Conservation (phyloP, 1,140 invertebrate genomes). For the Zaprionus gabonicus region DNA sequence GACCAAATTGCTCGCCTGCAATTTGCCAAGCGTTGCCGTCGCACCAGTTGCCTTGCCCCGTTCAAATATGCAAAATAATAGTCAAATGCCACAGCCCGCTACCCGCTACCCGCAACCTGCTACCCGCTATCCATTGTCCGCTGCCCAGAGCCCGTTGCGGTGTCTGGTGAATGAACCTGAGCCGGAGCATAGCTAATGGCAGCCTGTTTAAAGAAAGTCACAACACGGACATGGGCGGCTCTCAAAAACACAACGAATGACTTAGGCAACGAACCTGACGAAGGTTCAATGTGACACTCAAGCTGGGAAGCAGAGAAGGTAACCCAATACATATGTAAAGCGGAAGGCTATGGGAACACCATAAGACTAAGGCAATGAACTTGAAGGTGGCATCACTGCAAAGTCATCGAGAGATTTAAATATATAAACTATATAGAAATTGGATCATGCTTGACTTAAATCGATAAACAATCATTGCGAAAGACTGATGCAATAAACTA, state of each 20-base stretch:
- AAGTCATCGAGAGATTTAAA: no score
- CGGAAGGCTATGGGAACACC: not conserved
- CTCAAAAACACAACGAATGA: slow-evolving; percentile 14
- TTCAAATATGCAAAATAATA: slow-evolving; percentile 67
- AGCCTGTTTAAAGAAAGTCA: slow-evolving; percentile 51
- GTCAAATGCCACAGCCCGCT: not conserved
- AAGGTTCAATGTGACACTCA: slow-evolving; percentile 34
- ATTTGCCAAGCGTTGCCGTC: slow-evolving; percentile 53
- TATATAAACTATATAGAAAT: no score
- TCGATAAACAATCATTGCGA: no score
- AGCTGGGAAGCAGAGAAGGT: not conserved
- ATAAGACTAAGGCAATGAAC: not conserved
- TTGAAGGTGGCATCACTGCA: no score
- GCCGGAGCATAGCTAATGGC: slow-evolving; percentile 27
- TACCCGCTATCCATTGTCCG: not conserved
- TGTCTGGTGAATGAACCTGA: slow-evolving; percentile 69
- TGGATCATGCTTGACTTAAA: no score
- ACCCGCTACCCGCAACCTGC: no score
- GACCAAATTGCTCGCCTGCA: slow-evolving; percentile 54
- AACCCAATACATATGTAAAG: not conserved
- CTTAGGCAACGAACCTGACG: slow-evolving; percentile 53
- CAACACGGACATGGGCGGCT: slow-evolving; percentile 30
- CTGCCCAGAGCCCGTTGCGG: not conserved
- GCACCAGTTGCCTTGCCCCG: slow-evolving; percentile 51
- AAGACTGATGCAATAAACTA: no score